Evolutionary conservation across 2,113 vertebrate species (phyloP).

Genomic region (Dasyprocta punctata): DNA sequence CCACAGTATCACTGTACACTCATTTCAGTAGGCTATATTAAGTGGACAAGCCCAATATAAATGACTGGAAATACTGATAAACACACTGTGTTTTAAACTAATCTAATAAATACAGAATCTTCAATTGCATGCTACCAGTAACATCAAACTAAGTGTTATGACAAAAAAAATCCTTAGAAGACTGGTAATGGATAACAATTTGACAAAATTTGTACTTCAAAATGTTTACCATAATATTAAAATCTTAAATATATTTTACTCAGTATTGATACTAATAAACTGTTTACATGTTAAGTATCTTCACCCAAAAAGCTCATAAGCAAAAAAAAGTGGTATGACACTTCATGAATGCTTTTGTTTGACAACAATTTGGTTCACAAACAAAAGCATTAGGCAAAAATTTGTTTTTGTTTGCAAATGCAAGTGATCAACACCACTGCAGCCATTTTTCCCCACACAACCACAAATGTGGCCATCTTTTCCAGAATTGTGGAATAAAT

Average conservation of each 20-base stretch:
- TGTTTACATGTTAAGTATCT: neutral
- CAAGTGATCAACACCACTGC: neutral
- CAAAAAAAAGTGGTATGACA: neutral
- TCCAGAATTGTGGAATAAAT: neutral
- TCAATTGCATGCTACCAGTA: neutral
- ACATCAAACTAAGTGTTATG: neutral
- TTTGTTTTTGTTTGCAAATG: neutral
- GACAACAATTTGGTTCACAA: neutral
- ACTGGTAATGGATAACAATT: neutral
- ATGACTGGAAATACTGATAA: neutral
- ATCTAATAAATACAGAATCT: neutral
- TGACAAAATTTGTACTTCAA: neutral
- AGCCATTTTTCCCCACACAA: neutral
- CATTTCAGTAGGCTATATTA: neutral
- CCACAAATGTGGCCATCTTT: neutral
- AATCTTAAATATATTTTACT: neutral
- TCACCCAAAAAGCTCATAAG: neutral
- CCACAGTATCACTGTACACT: neutral
- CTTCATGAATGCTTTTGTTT: neutral
- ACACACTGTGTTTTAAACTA: neutral
- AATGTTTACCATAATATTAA: neutral
- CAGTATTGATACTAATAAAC: constrained; percentile 20
- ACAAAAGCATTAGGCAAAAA: neutral
- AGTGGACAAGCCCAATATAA: neutral
- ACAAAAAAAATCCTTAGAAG: constrained; percentile 8